These are phyloP conservation scores for Harpagus bidentatus DNA, from an alignment of 2,113 vertebrate genomes.

Conservation along the genomic window DNA sequence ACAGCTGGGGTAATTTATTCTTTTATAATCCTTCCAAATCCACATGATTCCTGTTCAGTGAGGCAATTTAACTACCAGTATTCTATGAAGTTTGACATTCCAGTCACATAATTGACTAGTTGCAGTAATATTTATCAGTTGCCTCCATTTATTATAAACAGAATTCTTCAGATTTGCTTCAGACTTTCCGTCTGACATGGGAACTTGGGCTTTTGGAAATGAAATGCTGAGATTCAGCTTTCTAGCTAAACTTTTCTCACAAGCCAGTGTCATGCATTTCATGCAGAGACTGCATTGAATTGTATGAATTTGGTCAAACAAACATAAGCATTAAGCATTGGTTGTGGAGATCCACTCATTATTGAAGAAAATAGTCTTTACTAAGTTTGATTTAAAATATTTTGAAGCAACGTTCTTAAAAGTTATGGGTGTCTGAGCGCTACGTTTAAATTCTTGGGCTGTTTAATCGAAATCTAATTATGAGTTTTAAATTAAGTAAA, in stretches of 20 bases:
- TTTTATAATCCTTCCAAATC: constrained; percentile 49
- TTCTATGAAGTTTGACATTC: constrained; percentile 9
- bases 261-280: not conserved
- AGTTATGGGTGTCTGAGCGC: not conserved
- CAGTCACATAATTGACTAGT: constrained; percentile 2
- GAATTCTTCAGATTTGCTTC: not conserved
- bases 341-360: not conserved
- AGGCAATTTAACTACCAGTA: not conserved
- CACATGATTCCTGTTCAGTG: constrained; percentile 17
- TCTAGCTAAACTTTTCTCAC: not conserved
- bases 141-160: not conserved
- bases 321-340: not conserved
- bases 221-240: not conserved
- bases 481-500: not conserved
- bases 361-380: not conserved
- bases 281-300: not conserved
- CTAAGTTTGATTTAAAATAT: not conserved
- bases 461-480: not conserved
- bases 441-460: not conserved
- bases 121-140: constrained; percentile 10
- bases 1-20: constrained; percentile 22
- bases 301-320: not conserved
- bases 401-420: not conserved
- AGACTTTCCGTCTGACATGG: not conserved
- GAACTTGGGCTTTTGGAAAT: not conserved